phyloP scores from a whole-genome alignment of 2,797 vertebrate genomes.

The Aselliscus stoliczkanus region DNA sequence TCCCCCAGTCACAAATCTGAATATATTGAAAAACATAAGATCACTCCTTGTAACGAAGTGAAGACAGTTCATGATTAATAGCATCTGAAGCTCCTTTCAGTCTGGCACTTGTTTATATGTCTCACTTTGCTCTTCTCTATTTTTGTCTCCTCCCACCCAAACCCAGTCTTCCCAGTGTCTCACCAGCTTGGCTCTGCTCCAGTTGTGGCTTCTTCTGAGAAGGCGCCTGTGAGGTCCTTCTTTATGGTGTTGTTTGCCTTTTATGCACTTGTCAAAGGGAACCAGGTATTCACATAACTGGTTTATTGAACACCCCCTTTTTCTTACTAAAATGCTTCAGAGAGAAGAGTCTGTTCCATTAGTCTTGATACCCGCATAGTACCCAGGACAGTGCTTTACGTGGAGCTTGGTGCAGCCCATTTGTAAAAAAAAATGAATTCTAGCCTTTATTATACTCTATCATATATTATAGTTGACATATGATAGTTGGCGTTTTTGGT shows the following conservation, averaged over 20 bases:
- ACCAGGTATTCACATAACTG: background rate
- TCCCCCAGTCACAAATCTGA: background rate
- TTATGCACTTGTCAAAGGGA: background rate
- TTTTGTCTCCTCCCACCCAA: background rate
- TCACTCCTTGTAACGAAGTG: background rate
- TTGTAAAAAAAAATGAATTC: background rate
- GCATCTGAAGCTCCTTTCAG: background rate
- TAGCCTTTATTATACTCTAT: background rate
- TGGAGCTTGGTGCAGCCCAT: background rate
- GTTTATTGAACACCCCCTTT: background rate
- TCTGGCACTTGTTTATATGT: background rate
- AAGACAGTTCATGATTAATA: background rate
- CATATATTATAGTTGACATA: background rate
- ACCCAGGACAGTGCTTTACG: background rate
- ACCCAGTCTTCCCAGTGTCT: background rate
- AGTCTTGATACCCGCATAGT: background rate
- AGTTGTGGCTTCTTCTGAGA: background rate
- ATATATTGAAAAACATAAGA: background rate
- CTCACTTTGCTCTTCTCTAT: background rate
- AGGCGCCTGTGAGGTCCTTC: background rate
- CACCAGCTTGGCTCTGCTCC: background rate
- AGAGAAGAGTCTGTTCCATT: background rate
- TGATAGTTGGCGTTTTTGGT: background rate
- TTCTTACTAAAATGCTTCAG: background rate
- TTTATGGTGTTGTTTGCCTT: background rate